Evolutionary conservation across 2,888 invertebrate genomes (phyloP).

Genomic region (Ecliptopera silaceata): DNA sequence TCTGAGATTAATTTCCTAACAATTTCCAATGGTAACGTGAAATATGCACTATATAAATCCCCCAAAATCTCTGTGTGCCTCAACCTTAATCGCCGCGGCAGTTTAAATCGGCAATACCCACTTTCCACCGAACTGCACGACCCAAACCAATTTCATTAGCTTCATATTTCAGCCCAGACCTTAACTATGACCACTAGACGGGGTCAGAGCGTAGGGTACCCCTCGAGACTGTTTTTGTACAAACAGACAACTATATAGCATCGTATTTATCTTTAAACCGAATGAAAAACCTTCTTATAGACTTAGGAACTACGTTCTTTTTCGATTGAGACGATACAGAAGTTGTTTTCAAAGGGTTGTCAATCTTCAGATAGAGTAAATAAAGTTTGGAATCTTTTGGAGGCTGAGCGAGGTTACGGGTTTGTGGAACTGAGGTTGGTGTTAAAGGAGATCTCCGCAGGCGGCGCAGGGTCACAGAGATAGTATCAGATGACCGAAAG

Average conservation of each 20-base stretch:
- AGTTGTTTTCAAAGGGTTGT: conserved; percentile 11
- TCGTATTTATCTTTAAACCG: background rate
- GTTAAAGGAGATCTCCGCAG: conserved; percentile 56
- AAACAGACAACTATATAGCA: conserved; percentile 44
- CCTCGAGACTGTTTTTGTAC: conserved; percentile 49
- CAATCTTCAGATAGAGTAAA: accelerated
- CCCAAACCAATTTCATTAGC: conserved; percentile 43
- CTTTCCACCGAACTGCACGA: conserved; percentile 41
- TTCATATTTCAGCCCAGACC: conserved; percentile 54
- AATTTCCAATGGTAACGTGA: no score
- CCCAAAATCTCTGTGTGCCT: background rate
- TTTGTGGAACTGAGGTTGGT: conserved; percentile 28
- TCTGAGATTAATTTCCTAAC: no score
- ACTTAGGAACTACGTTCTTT: conserved; percentile 7
- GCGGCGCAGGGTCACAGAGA: conserved; percentile 65
- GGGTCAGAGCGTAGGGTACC: conserved; percentile 52
- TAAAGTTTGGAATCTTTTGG: conserved; percentile 24
- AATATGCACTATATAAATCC: background rate
- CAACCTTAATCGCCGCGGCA: background rate
- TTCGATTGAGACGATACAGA: background rate
- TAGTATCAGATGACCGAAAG: conserved; percentile 68
- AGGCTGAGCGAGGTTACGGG: conserved; percentile 16
- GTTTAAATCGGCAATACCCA: conserved; percentile 34
- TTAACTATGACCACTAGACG: conserved; percentile 57
- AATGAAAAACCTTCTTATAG: background rate